Percentiles rank a stretch among this genome's conserved stretches.
Evolutionary conservation across 2,888 invertebrate species (phyloP).

Genomic region (Caenorhabditis virilis): DNA sequence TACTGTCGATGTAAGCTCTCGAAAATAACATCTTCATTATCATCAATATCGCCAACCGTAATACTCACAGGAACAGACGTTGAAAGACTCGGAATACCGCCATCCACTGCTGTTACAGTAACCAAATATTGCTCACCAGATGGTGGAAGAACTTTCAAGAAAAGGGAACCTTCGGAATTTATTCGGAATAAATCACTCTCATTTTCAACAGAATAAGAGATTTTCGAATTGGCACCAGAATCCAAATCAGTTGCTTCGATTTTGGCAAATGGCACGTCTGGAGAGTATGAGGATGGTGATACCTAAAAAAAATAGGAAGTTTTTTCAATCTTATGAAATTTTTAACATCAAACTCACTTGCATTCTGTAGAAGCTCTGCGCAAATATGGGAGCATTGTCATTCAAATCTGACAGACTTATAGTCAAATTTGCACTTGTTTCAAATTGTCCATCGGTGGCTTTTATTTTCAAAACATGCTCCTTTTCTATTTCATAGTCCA

Average conservation of each 20-base stretch:
- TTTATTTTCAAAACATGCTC: slow-evolving; percentile 37
- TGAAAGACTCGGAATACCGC: slow-evolving; percentile 45
- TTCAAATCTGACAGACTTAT: slow-evolving; percentile 58
- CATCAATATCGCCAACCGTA: slow-evolving; percentile 19
- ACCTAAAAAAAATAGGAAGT: neutral
- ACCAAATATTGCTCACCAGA: slow-evolving; percentile 37
- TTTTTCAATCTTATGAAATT: neutral
- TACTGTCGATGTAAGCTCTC: no score
- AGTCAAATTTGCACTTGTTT: slow-evolving; percentile 34
- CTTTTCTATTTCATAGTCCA: slow-evolving; percentile 54
- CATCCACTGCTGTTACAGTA: slow-evolving; percentile 50
- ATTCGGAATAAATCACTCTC: slow-evolving; percentile 29
- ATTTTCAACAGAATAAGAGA: slow-evolving; percentile 71
- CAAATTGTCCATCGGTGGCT: slow-evolving; percentile 54
- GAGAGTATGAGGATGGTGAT: slow-evolving; percentile 7
- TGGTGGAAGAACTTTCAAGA: slow-evolving; percentile 15
- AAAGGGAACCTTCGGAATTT: slow-evolving; percentile 8
- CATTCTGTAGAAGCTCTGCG: slow-evolving; percentile 25
- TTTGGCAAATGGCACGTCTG: slow-evolving; percentile 75
- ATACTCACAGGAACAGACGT: slow-evolving; percentile 35
- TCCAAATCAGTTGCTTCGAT: slow-evolving; percentile 93
- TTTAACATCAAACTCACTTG: neutral
- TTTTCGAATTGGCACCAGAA: slow-evolving; percentile 87
- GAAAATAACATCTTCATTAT: no score
- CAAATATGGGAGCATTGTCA: slow-evolving; percentile 60